Base-by-base conservation (phyloP, 2,797 vertebrate species). In the Adelosebastes latens region DNA sequence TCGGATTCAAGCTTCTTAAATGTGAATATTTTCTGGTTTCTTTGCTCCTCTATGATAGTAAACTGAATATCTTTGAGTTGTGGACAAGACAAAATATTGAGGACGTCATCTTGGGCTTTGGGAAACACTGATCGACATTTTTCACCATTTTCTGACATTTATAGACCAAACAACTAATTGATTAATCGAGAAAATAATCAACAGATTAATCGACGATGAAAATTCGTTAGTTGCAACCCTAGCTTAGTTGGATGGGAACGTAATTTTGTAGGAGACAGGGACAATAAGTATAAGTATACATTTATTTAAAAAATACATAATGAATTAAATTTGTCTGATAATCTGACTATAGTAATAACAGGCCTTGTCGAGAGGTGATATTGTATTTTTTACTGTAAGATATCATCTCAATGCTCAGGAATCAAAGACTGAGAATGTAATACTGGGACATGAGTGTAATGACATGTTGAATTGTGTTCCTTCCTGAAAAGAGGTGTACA, bases 351-450 rank as follows among this genome's bases (percentile, higher is more conserved):
- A 77, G 39, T 79, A 80, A 88, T 55, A 89, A 75, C 56, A 73
- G 81, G 79, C 81, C 75, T 81, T 89, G 71, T 64, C 79, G 52
- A 80, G 75, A 77, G 79, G 25, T 81, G 32, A 70, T 73, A 66
- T 63, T 87, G 78, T 87, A 87, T 88, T 89, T 92, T 87, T 73
- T 83, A 88, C 59, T 72, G 77, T 84, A 81, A 81, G n/a, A 83
- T 72, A 85, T 90, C 49, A 87, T 87, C 64, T 79, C 85, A 81
- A 77, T 84, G 88, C 94, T 95, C 94, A 95, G 94, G 94, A 94
- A 94, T 89, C 82, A 91, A 85, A 92, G 87, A 88, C 84, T 91
- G 85, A 82, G 89, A 94, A 92, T 93, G 88, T 93, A 91, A 25
- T 79, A 68, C 56, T 77, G 74, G 70, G 83, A 84, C 34, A 72